Evolutionary conservation across 2,113 vertebrate species (phyloP), one percentile per base, ranked within the genome.

Genomic region (Oreochromis aureus): DNA sequence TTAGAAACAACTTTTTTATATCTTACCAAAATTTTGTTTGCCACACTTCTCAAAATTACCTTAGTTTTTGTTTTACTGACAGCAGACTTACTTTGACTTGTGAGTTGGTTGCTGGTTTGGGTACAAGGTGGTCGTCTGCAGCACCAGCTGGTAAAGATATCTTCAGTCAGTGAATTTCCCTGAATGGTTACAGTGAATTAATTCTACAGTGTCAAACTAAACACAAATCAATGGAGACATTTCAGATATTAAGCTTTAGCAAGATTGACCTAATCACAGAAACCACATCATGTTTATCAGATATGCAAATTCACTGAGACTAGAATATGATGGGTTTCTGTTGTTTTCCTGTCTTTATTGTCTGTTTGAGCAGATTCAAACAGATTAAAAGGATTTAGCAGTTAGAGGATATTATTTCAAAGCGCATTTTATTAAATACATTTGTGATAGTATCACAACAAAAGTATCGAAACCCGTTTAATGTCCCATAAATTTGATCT

Each of bases 1-100:
- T 27, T 58, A 27, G 55, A 58, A 58, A 58, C 10, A 58, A 58
- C 32, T 34, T 34, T 34, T 34, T 34, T 6, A 34, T 34, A 4
- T 34, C 32, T 34, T 34, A 9, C 0, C 54, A 56, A 0, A 13
- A 27, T 13, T 27, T 27, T 58, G 2, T 12, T 55, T 55, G 10
- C 10, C 0, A 2, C 10, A 24, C n/a, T 24, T 56, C 6, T 56
- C 54, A 56, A 24, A 56, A 56, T 61, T 0, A 10, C 0, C 9
- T 0, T 34, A 19, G 30, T 0, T 4, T 63, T 10, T 19, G 9
- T 0, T 34, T 34, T 61, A 10, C 10, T 36, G 10, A 63, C 27
- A 18, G 15, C 58, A 61, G 27, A 61, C 30, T 61, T 0, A 34
- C 16, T 27, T 0, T 61, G 58, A 61, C 30, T 61, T 61, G 58